phyloP scores from a whole-genome alignment of 2,888 invertebrate genomes.

The Callinectes sapidus region DNA sequence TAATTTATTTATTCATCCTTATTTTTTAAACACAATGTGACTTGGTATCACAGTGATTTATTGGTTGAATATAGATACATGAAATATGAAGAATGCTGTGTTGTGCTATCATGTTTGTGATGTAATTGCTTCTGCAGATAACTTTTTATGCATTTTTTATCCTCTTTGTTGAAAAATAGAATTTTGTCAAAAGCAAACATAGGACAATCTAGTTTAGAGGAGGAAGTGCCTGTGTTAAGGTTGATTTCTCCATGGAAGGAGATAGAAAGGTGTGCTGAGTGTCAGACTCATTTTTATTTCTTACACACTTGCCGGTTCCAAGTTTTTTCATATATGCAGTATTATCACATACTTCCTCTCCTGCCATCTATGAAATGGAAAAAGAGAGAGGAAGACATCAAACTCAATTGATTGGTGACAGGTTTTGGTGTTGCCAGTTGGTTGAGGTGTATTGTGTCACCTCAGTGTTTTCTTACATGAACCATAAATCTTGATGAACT shows the following conservation, averaged over 20 bases:
- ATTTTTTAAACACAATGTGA: neutral
- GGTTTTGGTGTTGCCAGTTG: constrained; percentile 18
- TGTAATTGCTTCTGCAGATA: neutral
- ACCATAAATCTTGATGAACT: constrained; percentile 24
- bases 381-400: neutral
- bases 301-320: neutral
- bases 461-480: constrained; percentile 30
- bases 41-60: neutral
- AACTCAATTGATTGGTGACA: constrained; percentile 11
- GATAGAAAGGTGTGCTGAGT: neutral
- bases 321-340: constrained; percentile 23
- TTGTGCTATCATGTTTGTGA: neutral
- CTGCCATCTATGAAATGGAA: neutral
- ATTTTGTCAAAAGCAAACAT: neutral
- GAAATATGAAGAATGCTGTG: constrained; percentile 8
- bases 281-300: neutral
- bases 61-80: neutral
- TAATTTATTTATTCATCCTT: neutral
- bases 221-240: constrained; percentile 4
- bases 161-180: neutral
- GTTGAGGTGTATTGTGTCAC: constrained; percentile 28
- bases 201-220: constrained; percentile 4
- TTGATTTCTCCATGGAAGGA: neutral
- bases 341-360: constrained; percentile 15
- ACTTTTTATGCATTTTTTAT: neutral